A percentile compares a stretch with the other conserved stretches of the same genome.
Evolutionary conservation across 53 echinoderm and acorn worm species (phyloP).

Genomic region (Paracentrotus lividus): DNA sequence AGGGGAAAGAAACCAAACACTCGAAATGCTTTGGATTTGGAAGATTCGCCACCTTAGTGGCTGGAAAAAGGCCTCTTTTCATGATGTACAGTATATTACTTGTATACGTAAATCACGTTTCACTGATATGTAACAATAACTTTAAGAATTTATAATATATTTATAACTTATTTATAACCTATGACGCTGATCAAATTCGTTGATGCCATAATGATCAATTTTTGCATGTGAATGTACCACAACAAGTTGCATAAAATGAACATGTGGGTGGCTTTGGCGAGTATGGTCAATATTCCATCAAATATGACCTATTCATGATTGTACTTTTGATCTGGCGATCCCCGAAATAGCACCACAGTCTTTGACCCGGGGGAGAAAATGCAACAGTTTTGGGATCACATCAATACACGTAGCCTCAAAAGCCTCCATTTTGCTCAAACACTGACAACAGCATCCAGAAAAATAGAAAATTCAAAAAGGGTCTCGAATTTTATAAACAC

Average conservation of each 20-base stretch:
- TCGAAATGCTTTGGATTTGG: slow-evolving; percentile 3
- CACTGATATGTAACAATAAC: not conserved
- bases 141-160: not conserved
- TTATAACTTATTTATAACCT: not conserved
- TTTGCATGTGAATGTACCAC: no score
- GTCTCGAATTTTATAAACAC: not conserved
- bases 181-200: not conserved
- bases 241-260: not conserved
- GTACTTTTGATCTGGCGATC: not conserved
- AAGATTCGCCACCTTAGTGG: not conserved
- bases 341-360: not conserved
- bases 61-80: not conserved
- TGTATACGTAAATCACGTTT: not conserved
- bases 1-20: slow-evolving; percentile 28
- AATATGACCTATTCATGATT: not conserved
- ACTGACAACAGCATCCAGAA: no score
- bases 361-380: not conserved
- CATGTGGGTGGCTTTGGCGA: not conserved
- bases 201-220: not conserved
- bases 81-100: not conserved
- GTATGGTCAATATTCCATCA: not conserved
- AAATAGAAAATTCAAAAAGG: no score
- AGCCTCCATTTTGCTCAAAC: no score
- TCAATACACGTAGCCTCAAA: not conserved
- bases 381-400: not conserved